Percentiles rank a stretch among this genome's conserved stretches.
phyloP scores from a whole-genome alignment of 1,140 invertebrate species.

The Lordiphosa stackelbergi region DNA sequence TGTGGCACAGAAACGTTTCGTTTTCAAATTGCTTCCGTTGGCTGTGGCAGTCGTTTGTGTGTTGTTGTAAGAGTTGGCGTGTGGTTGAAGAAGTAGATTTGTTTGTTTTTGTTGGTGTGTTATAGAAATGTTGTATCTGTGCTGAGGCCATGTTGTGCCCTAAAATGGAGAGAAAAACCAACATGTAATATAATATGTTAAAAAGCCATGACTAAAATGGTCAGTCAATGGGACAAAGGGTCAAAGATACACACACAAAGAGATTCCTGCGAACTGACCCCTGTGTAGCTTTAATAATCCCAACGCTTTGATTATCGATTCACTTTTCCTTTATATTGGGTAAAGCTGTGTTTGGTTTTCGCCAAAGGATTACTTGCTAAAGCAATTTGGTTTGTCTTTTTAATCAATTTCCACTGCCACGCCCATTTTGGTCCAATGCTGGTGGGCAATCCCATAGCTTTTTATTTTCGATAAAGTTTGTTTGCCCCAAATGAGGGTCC shows the following conservation, averaged over 20 bases:
- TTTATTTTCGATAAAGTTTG: slow-evolving; percentile 24
- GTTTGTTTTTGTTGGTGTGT: slow-evolving; percentile 66
- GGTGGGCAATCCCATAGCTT: slow-evolving; percentile 39
- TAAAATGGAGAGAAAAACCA: slow-evolving; percentile 28
- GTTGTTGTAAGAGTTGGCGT: slow-evolving; percentile 58
- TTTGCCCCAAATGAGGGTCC: slow-evolving; percentile 31
- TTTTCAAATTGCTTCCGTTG: slow-evolving; percentile 64
- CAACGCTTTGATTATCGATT: slow-evolving; percentile 41
- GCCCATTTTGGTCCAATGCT: slow-evolving; percentile 27
- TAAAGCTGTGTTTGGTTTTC: slow-evolving; percentile 1
- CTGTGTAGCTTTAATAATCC: slow-evolving; percentile 33
- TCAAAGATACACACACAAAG: slow-evolving; percentile 2
- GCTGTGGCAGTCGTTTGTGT: slow-evolving; percentile 32
- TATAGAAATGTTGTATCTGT: slow-evolving; percentile 77
- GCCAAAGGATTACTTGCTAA: slow-evolving; percentile 36
- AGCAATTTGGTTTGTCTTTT: slow-evolving; percentile 43
- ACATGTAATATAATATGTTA: slow-evolving; percentile 31
- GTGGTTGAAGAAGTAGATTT: slow-evolving; percentile 52
- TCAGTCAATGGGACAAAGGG: slow-evolving; percentile 3
- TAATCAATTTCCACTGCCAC: slow-evolving; percentile 60
- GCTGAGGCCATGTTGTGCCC: slow-evolving; percentile 77
- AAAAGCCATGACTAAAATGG: slow-evolving; percentile 31
- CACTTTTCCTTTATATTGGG: not conserved
- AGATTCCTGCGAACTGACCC: slow-evolving; percentile 3
- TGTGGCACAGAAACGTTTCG: slow-evolving; percentile 51